Percentiles rank a stretch among this genome's conserved stretches.
These are phyloP conservation scores for Amblyraja radiata DNA, from an alignment of 2,797 vertebrate genomes.

Conservation along the genomic window DNA sequence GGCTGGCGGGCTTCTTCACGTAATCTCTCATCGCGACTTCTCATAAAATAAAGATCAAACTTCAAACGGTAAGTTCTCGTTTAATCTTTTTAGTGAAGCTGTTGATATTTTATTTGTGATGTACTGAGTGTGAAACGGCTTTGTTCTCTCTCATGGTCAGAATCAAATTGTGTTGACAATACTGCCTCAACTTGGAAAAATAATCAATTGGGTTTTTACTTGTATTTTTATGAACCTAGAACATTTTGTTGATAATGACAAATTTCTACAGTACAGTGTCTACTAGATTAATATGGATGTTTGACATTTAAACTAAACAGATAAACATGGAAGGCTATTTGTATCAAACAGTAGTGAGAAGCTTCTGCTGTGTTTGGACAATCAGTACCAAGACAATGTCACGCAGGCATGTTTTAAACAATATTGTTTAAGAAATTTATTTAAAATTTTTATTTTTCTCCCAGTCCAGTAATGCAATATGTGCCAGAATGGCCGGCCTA, in stretches of 20 bases:
- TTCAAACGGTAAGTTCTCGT: too few relatives aligned
- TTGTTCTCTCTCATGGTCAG: not conserved
- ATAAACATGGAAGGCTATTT: not conserved
- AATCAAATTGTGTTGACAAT: not conserved
- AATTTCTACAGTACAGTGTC: not conserved
- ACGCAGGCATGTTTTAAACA: slow-evolving; percentile 1
- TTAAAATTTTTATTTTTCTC: not conserved
- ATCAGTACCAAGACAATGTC: not conserved
- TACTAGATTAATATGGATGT: not conserved
- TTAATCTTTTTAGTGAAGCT: not conserved
- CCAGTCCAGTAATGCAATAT: not conserved
- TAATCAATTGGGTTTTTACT: not conserved
- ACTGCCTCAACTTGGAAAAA: not conserved
- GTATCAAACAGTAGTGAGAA: too few relatives aligned
- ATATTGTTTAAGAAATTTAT: slow-evolving; percentile 15
- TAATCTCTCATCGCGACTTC: too few relatives aligned
- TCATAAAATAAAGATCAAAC: too few relatives aligned
- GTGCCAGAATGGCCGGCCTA: not conserved
- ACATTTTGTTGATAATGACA: not conserved
- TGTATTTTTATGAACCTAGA: not conserved
- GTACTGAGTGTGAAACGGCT: not conserved
- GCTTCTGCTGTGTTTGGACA: not conserved
- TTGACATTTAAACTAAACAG: not conserved
- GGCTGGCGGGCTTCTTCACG: too few relatives aligned
- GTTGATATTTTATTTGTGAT: not conserved